Base-by-base conservation (phyloP, 2,797 vertebrate species). In the Anabacerthia variegaticeps region DNA sequence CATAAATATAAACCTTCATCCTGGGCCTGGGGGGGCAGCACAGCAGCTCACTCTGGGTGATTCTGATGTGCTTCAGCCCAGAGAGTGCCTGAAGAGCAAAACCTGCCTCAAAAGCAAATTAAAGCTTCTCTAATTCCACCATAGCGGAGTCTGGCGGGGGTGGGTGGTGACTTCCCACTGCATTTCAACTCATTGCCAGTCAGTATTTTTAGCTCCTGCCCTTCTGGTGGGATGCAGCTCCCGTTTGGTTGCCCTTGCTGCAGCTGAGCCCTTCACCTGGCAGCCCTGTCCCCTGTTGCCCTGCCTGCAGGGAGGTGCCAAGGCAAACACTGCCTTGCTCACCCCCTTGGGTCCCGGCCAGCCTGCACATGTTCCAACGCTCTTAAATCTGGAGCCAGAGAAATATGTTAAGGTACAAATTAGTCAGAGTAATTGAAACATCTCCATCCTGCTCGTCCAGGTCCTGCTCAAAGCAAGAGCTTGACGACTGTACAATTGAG, bases 11-110 rank as follows among this genome's bases (percentile, higher is more conserved):
- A 93, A 48, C 37, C 6, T 3, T 6, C 1, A 2, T 23, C 49
- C 41, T 18, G 28, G 69, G 43, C 32, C 39, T 28, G 66, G 48
- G 32, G 4, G 16, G 2, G 13, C 68, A 59, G 61, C 85, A 44
- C 13, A 2, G 5, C 48, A 55, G 3, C 2, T 3, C 0, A 0
- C 62, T 65, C 67, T 18, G 7, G 41, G 49, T 16, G 21, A 65
- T 20, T 43, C 20, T 32, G 9, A 12, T 23, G 15, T 14, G 10
- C 59, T 76, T 54, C 71, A 79, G n/a, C 27, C 23, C 52, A 24
- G 54, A 48, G 18, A 10, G 32, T 2, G 27, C 28, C 39, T n/a
- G 16, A 63, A 66, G 24, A 54, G 39, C 63, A 55, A 36, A 90
- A 92, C 66, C 8, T 24, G 30, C 54, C 80, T 59, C 54, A 30